Conservation (phyloP, 2,113 vertebrate genomes). For the Poeciliopsis turrubarensis region DNA sequence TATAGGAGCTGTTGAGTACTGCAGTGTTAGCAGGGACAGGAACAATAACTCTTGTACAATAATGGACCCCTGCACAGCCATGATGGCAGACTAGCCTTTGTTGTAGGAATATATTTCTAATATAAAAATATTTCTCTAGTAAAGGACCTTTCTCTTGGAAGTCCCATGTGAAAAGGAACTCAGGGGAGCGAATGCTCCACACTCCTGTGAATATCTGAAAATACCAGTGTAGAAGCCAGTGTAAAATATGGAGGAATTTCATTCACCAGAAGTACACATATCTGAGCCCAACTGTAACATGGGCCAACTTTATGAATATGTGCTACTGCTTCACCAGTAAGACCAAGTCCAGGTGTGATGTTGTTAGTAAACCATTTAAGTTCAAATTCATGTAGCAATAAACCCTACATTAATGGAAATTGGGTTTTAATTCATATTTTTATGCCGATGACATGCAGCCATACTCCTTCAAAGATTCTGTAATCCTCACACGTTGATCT, state of each 20-base stretch:
- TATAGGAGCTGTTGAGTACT: constrained; percentile 72
- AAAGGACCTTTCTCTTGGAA: constrained; percentile 31
- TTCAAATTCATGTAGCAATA: background rate
- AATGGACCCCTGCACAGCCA: constrained; percentile 67
- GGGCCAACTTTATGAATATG: constrained; percentile 18
- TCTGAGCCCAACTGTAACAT: constrained; percentile 1
- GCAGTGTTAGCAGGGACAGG: constrained; percentile 70
- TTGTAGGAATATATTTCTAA: constrained; percentile 62
- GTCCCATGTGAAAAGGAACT: constrained; percentile 28
- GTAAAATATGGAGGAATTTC: constrained; percentile 11
- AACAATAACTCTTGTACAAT: constrained; percentile 76
- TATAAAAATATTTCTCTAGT: constrained; percentile 61
- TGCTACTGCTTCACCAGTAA: too few relatives aligned
- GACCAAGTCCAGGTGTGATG: background rate
- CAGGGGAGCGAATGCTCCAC: constrained; percentile 19
- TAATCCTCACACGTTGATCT: too few relatives aligned
- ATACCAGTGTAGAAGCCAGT: background rate
- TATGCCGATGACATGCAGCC: too few relatives aligned
- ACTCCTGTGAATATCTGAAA: constrained; percentile 1
- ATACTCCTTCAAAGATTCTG: too few relatives aligned
- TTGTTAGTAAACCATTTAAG: background rate
- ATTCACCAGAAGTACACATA: constrained; percentile 5
- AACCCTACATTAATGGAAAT: background rate
- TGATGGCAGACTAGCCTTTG: constrained; percentile 67
- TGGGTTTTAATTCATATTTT: too few relatives aligned